Percentiles rank a stretch among this genome's conserved stretches.
Evolutionary conservation across 2,888 invertebrate species (phyloP).

Genomic region (Acleris cristana): DNA sequence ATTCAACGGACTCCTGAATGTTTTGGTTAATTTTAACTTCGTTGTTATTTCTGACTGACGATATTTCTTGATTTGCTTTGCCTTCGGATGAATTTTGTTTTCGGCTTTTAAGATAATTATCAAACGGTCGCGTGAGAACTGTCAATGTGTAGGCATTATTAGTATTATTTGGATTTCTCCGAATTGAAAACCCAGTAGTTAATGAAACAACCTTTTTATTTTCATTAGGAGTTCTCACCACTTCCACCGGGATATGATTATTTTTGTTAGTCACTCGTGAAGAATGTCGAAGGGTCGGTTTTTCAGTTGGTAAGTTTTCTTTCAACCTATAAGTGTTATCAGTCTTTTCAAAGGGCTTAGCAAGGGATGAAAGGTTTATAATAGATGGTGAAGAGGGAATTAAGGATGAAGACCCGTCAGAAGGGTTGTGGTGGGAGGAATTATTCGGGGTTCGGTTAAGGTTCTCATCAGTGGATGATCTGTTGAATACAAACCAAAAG

Average conservation of each 20-base stretch:
- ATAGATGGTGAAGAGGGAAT: slow-evolving; percentile 57
- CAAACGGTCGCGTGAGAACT: slow-evolving; percentile 68
- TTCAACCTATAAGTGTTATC: slow-evolving; percentile 69
- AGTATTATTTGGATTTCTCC: slow-evolving; percentile 69
- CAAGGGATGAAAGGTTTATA: slow-evolving; percentile 75
- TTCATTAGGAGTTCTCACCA: slow-evolving; percentile 55
- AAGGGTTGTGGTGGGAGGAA: slow-evolving; percentile 74
- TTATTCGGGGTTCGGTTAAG: slow-evolving; percentile 65
- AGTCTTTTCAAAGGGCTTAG: slow-evolving; percentile 80
- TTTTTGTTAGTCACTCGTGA: slow-evolving; percentile 66
- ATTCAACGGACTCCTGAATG: slow-evolving; percentile 48
- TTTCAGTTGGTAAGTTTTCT: slow-evolving; percentile 68
- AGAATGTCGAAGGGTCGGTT: slow-evolving; percentile 56
- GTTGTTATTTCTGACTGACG: not conserved
- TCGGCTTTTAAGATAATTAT: slow-evolving; percentile 49
- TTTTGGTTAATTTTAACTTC: slow-evolving; percentile 46
- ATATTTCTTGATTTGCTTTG: slow-evolving; percentile 16
- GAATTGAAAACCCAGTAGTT: slow-evolving; percentile 79
- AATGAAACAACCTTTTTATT: slow-evolving; percentile 70
- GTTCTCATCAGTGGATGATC: slow-evolving; percentile 82
- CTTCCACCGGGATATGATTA: slow-evolving; percentile 56
- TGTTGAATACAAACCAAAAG: slow-evolving; percentile 83
- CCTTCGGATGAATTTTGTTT: slow-evolving; percentile 45
- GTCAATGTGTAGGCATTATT: slow-evolving; percentile 77
- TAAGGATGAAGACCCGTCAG: slow-evolving; percentile 61